Base-by-base conservation (phyloP, 2,113 vertebrate genomes). In the Petromus typicus region DNA sequence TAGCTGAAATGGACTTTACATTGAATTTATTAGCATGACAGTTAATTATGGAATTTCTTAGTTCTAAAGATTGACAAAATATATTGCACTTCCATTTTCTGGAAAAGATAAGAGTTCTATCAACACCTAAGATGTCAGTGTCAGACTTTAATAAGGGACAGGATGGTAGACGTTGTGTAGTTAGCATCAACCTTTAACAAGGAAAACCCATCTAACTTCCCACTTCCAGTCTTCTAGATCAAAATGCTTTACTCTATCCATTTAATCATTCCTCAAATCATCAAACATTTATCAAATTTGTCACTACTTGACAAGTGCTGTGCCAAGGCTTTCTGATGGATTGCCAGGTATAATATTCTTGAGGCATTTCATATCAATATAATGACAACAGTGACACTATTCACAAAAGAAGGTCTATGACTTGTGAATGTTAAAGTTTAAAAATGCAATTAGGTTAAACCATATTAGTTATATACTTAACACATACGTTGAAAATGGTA, bases 211-310 rank as follows among this genome's bases (percentile, higher is more conserved):
- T 43, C 48, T 83, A 93, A 75, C 73, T 93, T 89, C 61, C 71
- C 69, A 86, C 69, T 94, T 95, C 91, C 3, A 93, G 18, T 89
- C 11, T 59, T 82, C 71, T 94, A 80, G 54, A 67, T 94, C 14
- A 11, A 83, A 95, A 89, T 84, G 79, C 79, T 97, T 95, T 97
- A 95, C 97, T 97, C 90, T 95, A 94, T 96, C 95, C 94, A 94
- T 92, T 95, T 89, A 94, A 90, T 95, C 78, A 93, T 93, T 96
- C 90, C 90, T 91, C 89, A 96, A 76, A 94, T 95, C 94, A 96
- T 95, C 91, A 94, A 96, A 97, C 94, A 95, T 96, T 97, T 94
- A 96, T 97, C 97, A 97, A 94, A 91, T 86, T 93, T 97, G 91
- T 97, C 97, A 96, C 83, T 94, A n/a, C 94, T 91, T 97, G 97